Evolutionary conservation across 2,888 invertebrate genomes (phyloP), one percentile per base, ranked within the genome.

Genomic region (Trissonchulus latispiculum): DNA sequence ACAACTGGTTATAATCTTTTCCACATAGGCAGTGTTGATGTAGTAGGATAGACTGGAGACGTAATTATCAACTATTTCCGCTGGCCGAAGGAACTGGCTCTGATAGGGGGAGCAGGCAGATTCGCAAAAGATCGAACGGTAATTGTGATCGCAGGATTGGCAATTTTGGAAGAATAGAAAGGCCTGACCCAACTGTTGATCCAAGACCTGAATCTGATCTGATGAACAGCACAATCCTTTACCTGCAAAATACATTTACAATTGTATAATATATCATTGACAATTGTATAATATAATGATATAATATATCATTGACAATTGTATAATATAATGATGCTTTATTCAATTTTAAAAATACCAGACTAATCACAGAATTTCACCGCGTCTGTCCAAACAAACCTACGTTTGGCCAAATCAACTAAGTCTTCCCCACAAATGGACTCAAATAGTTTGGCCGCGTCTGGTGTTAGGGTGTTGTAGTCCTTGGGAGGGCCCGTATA

Each of bases 121-220:
- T 36, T 36, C n/a, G 36, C 69, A 68, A n/a, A 33, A 68, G 36
- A 68, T 33, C 15, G 33, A n/a, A 23, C 15, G 2, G 33, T 35
- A 68, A 33, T 68, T 68, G 35, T 68, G 23, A 2, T n/a, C 33
- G 36, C 69, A 68, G 35, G 69, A 68, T n/a, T 32, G 69, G 36
- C 69, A 68, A n/a, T 36, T 32, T 8, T 23, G n/a, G 69, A 68
- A 32, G 23, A 68, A 33, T n/a, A n/a, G 32, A 8, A 36, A 3
- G 36, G 69, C 36, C 33, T 36, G 28, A 8, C 69, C 69, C 69
- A 68, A n/a, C 36, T 68, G 69, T n/a, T 33, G n/a, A 36, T 68
- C 8, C 15, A 68, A 33, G n/a, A 36, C n/a, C n/a, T 36, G 2
- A 32, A 68, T 3, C n/a, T 68, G 69, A 2, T 32, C 69, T 2